Evolutionary conservation across 2,797 vertebrate species (phyloP).

Genomic region (Melanotaenia pygmaea): DNA sequence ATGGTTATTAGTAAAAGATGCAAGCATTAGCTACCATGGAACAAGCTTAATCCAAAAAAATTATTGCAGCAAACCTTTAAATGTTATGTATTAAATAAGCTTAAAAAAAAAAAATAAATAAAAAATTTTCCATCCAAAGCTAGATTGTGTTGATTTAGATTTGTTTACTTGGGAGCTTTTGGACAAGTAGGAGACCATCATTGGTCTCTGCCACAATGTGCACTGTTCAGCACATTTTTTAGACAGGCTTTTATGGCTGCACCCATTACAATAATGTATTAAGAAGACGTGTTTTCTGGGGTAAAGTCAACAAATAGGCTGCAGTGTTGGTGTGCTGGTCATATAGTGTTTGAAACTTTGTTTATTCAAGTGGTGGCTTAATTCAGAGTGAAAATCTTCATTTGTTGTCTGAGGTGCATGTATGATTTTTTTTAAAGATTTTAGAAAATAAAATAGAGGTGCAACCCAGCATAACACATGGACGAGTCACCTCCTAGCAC

Average conservation of each 20-base stretch:
- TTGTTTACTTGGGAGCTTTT: neutral
- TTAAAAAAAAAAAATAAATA: too few species aligned
- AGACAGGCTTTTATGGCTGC: neutral
- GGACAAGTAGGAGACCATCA: neutral
- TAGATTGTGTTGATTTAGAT: neutral
- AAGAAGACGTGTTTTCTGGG: neutral
- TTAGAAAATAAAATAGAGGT: neutral
- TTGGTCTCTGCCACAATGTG: neutral
- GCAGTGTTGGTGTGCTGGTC: conserved; percentile 5
- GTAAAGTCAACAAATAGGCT: neutral
- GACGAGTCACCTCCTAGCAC: conserved; percentile 13
- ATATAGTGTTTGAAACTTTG: neutral
- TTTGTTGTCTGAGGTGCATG: neutral
- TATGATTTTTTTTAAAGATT: neutral
- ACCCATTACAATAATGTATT: neutral
- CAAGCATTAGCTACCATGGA: conserved; percentile 12
- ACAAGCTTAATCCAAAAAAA: neutral
- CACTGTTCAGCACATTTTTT: neutral
- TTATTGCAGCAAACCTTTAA: neutral
- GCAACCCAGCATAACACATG: neutral
- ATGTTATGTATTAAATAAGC: neutral
- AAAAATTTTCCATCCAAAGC: neutral
- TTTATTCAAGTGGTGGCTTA: neutral
- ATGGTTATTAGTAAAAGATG: neutral
- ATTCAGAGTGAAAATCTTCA: neutral